Evolutionary conservation across 2,888 invertebrate species (phyloP).

Genomic region (Ochropacha duplaris): DNA sequence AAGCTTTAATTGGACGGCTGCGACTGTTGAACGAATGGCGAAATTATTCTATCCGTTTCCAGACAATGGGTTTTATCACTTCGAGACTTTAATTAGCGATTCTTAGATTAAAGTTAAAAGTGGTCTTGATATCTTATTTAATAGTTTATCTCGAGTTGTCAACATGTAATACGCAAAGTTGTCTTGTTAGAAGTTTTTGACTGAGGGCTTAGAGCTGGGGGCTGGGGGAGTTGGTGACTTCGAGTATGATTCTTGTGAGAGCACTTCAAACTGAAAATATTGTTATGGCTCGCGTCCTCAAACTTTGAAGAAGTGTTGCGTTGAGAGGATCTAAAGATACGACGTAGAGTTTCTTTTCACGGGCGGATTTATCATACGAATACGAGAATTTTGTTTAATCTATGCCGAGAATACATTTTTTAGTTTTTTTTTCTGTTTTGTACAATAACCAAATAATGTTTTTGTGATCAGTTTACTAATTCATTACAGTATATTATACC

Average conservation of each 20-base stretch:
- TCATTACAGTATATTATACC: too few species aligned
- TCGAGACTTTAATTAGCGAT: not conserved
- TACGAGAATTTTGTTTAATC: too few species aligned
- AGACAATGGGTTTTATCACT: not conserved
- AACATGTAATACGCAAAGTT: not conserved
- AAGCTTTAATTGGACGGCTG: conserved; percentile 22
- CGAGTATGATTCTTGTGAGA: not conserved
- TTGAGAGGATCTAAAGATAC: not conserved
- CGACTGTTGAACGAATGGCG: conserved; percentile 9
- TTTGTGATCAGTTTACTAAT: too few species aligned
- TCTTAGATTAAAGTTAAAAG: not conserved
- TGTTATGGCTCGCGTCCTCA: not conserved
- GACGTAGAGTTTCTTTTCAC: not conserved
- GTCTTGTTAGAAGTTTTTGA: not conserved
- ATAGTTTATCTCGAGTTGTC: not conserved
- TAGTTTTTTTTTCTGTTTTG: not conserved
- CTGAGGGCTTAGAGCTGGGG: not conserved
- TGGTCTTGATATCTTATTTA: not conserved
- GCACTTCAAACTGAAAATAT: not conserved
- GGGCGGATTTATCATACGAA: not conserved
- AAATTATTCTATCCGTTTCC: not conserved
- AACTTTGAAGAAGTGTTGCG: not conserved
- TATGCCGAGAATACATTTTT: too few species aligned
- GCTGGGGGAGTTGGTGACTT: not conserved
- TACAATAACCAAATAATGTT: too few species aligned